Conservation (phyloP, 1,140 invertebrate genomes). For the Brachionus asplanchnoidis region DNA sequence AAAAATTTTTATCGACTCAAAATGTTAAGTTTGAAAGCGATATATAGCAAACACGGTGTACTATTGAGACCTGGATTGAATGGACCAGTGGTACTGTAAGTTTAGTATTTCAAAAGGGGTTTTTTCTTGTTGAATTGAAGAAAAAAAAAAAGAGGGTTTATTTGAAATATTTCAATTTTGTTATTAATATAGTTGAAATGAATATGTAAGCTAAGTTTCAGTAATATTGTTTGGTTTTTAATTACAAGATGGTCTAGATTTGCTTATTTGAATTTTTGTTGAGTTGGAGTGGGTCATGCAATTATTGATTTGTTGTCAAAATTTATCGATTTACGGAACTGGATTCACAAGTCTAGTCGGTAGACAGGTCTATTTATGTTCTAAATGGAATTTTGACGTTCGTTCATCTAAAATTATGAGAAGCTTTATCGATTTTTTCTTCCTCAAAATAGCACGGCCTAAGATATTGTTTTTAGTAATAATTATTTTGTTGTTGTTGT, state of each 20-base stretch:
- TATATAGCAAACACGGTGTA: background rate
- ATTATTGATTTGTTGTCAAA: constrained; percentile 34
- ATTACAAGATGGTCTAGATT: background rate
- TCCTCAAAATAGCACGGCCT: background rate
- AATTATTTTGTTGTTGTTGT: background rate
- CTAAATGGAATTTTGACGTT: background rate
- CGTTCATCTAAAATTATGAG: constrained; percentile 8
- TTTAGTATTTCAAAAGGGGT: background rate
- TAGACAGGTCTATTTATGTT: constrained; percentile 24
- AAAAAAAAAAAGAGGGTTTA: background rate
- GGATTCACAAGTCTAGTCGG: background rate
- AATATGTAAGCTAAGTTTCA: constrained; percentile 8
- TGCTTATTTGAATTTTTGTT: background rate
- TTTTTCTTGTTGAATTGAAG: background rate
- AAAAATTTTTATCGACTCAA: background rate
- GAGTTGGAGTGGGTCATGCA: background rate
- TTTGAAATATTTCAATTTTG: background rate
- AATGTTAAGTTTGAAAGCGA: constrained; percentile 18
- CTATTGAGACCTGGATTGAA: background rate
- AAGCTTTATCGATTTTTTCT: constrained; percentile 14
- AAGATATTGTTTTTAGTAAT: constrained; percentile 23
- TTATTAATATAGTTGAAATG: constrained; percentile 19
- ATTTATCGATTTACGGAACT: background rate
- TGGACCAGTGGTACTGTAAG: constrained; percentile 14
- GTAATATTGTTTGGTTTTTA: constrained; percentile 8